Base-by-base conservation (phyloP, 2,888 invertebrate species). In the Tipula confusa region DNA sequence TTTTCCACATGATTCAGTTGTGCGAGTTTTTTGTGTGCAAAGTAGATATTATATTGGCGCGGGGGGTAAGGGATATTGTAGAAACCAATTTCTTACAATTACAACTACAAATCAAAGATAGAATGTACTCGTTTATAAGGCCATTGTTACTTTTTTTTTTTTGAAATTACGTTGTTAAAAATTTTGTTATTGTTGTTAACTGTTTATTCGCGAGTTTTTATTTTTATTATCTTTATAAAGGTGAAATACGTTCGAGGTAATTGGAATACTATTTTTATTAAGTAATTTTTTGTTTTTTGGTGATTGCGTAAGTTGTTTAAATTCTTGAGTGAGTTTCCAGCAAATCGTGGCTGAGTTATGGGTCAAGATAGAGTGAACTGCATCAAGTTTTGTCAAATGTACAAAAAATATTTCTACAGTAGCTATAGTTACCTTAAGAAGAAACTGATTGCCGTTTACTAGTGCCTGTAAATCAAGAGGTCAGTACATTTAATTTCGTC, bases 81-180 rank as follows among this genome's bases (percentile, higher is more conserved):
- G 7, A 64, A 64, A 24, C 24, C 64, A 64, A 64, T 64, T 64
- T n/a, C 43, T 43, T 64, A 64, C 64, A 64, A 64, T 24, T 64
- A 64, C 64, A 64, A 24, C 13, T 4, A n/a, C n/a, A 43, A 43
- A 43, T 43, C 43, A 43, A 43, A 43, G 43, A 43, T 43, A n/a
- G 43, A 43, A 43, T 64, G 64, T 64, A 64, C 64, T 43, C 36
- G 36, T 36, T 11, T 38, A 48, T 48, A 64, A 64, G 64, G 64
- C 64, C 64, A 64, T 64, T 64, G 64, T 64, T n/a, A n/a, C n/a
- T n/a, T n/a, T n/a, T n/a, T n/a, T n/a, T n/a, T 15, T 48, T 48
- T 1, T 48, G 18, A 18, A 24, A 64, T 64, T 24, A 64, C 24
- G 48, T 48, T 48, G 6, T 33, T 48, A 43, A 43, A n/a, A n/a